These are phyloP conservation scores for Sitta europaea DNA, from an alignment of 2,113 vertebrate genomes.

Conservation along the genomic window DNA sequence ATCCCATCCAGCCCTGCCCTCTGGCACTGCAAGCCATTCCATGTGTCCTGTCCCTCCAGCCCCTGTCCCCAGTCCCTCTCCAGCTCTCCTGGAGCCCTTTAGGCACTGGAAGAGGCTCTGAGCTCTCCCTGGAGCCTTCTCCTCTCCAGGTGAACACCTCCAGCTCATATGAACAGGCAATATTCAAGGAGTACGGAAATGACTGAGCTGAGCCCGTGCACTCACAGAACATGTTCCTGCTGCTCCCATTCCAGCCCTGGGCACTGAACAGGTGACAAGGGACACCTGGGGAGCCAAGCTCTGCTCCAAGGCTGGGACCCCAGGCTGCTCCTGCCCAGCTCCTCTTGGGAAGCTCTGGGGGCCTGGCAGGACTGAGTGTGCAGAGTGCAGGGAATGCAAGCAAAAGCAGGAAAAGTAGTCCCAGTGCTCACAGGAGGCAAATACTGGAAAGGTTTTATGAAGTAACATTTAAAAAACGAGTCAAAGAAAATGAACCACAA, in stretches of 20 bases:
- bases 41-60: background rate
- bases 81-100: background rate
- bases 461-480: background rate
- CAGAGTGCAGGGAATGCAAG: background rate
- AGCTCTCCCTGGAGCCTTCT: background rate
- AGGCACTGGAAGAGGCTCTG: accelerated
- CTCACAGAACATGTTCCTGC: accelerated
- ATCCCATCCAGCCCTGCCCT: background rate
- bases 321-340: background rate
- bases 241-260: background rate
- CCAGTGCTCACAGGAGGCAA: background rate
- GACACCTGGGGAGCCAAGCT: accelerated
- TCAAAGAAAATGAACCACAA: background rate
- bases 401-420: background rate
- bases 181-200: background rate
- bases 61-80: background rate
- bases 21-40: background rate
- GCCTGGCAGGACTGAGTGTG: accelerated
- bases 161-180: background rate
- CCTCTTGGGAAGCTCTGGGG: background rate
- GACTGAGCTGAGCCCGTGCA: background rate
- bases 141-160: background rate
- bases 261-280: background rate
- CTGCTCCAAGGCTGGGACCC: background rate
- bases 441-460: background rate